A percentile compares a stretch with the other conserved stretches of the same genome.
phyloP scores from a whole-genome alignment of 2,113 vertebrate species.

The Malurus elegans region DNA sequence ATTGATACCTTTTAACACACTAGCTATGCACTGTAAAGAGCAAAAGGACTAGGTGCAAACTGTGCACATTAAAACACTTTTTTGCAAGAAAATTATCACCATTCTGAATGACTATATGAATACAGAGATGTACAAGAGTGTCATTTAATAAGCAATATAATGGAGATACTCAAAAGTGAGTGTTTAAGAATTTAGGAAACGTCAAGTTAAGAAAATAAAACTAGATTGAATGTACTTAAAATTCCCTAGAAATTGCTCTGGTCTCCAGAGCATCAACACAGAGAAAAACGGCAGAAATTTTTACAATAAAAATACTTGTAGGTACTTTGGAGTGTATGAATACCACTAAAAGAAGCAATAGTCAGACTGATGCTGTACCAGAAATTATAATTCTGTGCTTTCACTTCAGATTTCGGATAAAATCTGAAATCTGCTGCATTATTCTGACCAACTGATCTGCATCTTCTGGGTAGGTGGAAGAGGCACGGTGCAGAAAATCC shows the following conservation, averaged over 20 bases:
- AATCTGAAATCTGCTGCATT: background rate
- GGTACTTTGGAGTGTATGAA: background rate
- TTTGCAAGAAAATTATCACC: background rate
- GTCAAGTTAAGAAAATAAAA: background rate
- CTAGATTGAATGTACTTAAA: background rate
- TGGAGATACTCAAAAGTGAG: background rate
- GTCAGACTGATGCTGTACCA: background rate
- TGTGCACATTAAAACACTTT: background rate
- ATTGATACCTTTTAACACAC: background rate
- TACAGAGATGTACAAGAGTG: background rate
- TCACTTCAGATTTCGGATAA: background rate
- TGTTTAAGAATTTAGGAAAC: background rate
- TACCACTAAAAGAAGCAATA: background rate
- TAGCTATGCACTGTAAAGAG: background rate
- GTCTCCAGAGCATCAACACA: background rate
- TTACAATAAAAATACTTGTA: background rate
- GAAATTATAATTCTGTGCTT: background rate
- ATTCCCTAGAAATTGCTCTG: background rate
- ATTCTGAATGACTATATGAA: background rate
- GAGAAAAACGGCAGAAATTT: background rate
- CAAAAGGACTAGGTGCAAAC: background rate
- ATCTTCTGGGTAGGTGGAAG: background rate
- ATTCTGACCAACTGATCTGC: background rate
- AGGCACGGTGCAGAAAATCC: accelerated
- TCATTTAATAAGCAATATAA: background rate